Evolutionary conservation across 2,797 vertebrate species (phyloP), one percentile per base, ranked within the genome.

Genomic region (Cetoscarus ocellatus): DNA sequence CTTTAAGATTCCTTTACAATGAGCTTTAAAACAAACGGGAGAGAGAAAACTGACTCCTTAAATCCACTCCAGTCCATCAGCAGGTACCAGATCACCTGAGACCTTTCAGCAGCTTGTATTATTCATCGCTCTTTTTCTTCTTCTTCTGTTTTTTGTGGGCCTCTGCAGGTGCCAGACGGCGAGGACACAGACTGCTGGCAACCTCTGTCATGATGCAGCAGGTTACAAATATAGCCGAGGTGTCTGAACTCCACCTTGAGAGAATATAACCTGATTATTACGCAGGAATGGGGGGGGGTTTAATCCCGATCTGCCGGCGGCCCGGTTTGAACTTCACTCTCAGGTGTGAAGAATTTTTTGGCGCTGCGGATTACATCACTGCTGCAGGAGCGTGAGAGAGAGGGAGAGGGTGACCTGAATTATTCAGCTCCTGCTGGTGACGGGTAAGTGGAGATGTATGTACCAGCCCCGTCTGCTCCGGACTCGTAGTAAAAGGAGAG

Each of bases 241-340:
- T 77, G 72, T 73, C 66, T 75, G 73, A 84, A 82, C 72, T 79
- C 77, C 57, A 85, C 73, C 79, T 83, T 75, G 68, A 85, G 82
- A 88, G 56, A 86, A 67, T 75, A 68, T 78, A 78, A 86, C 77
- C 73, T 70, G 73, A 84, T 91, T 79, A 85, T 87, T 82, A 76
- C 75, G 82, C 47, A 59, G 57, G 61, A 73, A 84, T 79, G 69
- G 77, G 67, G 34, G 3, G n/a, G 53, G 59, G 38, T 53, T 65
- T 17, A 10, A 34, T 50, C 50, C 68, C 55, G 50, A 27, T 58
- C 60, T 48, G 64, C 17, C 35, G 60, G 36, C 50, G 71, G 47
- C 39, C 17, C 13, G 39, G 70, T 51, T n/a, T 70, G 36, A 48
- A 27, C 15, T 52, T 70, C 15, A 61, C 48, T 36, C 13, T 39